Conservation (phyloP, 2,113 vertebrate species). For the Formicarius rufipectus region DNA sequence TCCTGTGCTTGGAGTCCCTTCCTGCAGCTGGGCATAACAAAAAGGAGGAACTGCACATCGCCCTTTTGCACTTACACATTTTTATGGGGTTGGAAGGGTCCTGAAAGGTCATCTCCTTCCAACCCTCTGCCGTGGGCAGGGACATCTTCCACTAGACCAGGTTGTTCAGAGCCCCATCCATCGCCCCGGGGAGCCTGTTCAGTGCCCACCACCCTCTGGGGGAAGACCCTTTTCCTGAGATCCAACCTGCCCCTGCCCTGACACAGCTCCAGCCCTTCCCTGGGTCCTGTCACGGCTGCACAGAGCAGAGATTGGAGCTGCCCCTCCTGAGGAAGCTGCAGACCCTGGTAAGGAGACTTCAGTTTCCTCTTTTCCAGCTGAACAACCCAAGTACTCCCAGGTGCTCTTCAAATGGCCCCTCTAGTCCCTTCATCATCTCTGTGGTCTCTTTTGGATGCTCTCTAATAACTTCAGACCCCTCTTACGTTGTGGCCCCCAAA, state of each 20-base stretch:
- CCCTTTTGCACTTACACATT: no score
- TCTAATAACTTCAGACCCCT: background rate
- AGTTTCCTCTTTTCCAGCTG: background rate
- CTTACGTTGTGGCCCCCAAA: accelerated
- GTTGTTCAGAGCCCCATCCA: background rate
- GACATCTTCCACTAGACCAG: no score
- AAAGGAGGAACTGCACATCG: no score
- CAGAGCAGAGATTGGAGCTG: background rate
- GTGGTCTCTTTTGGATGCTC: background rate
- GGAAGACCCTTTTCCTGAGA: background rate
- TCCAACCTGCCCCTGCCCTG: background rate
- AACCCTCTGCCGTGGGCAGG: no score
- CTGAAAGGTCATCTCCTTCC: accelerated
- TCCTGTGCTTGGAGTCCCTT: no score
- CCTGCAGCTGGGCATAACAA: no score
- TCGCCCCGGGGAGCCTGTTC: background rate
- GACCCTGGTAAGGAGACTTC: background rate
- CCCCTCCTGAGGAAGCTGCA: background rate
- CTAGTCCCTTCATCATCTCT: background rate
- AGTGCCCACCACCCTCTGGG: background rate
- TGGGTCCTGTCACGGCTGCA: background rate
- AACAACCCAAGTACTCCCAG: background rate
- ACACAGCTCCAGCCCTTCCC: background rate
- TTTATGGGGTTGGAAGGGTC: background rate
- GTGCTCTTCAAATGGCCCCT: background rate